Conservation (phyloP, 2,797 vertebrate genomes). For the Chanos chanos region DNA sequence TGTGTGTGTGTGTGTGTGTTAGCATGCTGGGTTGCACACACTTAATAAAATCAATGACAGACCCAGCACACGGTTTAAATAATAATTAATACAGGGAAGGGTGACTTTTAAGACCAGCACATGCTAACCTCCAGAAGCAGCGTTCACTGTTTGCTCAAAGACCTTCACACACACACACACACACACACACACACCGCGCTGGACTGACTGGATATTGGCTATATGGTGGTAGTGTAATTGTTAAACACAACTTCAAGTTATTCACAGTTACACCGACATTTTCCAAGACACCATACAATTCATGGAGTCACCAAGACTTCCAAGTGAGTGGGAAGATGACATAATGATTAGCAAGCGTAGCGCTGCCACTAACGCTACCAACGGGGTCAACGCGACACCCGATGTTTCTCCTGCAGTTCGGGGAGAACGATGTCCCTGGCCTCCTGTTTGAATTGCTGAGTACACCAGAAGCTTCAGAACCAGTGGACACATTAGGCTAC, state of each 20-base stretch:
- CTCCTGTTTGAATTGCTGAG: not conserved
- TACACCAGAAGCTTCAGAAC: not conserved
- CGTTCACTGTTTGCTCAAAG: too few relatives aligned
- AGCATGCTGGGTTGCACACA: not conserved
- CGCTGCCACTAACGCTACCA: too few relatives aligned
- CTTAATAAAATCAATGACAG: not conserved
- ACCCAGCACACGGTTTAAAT: too few relatives aligned
- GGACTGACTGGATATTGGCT: constrained; percentile 13
- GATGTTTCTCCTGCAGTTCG: too few relatives aligned
- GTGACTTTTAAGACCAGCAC: too few relatives aligned
- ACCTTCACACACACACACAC: too few relatives aligned
- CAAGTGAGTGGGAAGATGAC: too few relatives aligned
- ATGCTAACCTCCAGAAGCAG: too few relatives aligned
- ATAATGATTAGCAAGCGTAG: too few relatives aligned
- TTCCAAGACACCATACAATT: constrained; percentile 34
- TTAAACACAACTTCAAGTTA: constrained; percentile 25
- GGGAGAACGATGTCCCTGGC: too few relatives aligned
- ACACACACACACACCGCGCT: constrained; percentile 22
- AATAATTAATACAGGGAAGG: too few relatives aligned
- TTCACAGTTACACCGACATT: constrained; percentile 35
- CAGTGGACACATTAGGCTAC: constrained; percentile 24
- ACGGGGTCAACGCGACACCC: too few relatives aligned
- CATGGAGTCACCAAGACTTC: constrained; percentile 19
- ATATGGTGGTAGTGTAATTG: constrained; percentile 36
- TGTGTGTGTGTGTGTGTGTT: not conserved